Conservation (phyloP, 2,888 invertebrate genomes). For the Escarpia spicata region DNA sequence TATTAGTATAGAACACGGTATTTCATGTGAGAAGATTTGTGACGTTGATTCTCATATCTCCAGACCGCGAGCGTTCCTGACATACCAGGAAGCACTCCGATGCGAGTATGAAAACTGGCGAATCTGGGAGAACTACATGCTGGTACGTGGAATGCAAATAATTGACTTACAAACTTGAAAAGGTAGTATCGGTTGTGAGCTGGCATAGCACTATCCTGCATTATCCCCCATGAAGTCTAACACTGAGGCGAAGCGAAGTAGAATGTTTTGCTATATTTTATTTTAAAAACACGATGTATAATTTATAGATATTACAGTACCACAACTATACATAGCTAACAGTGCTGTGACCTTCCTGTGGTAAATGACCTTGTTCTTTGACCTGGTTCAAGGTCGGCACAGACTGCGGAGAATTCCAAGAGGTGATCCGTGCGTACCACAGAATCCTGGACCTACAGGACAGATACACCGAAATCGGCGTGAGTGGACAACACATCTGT, state of each 20-base stretch:
- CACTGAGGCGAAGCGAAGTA: neutral
- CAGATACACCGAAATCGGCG: constrained; percentile 38
- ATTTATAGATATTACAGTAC: too few relatives aligned
- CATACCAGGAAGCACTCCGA: constrained; percentile 87
- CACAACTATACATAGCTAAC: neutral
- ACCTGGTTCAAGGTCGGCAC: constrained; percentile 72
- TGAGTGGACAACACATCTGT: constrained; percentile 27
- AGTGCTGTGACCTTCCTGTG: neutral
- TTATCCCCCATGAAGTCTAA: too few relatives aligned
- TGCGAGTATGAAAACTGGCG: constrained; percentile 92
- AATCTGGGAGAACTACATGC: constrained; percentile 93
- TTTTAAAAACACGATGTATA: too few relatives aligned
- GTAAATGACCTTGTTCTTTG: constrained; percentile 63
- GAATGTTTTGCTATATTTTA: neutral
- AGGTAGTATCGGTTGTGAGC: neutral
- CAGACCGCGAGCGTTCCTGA: constrained; percentile 77
- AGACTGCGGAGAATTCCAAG: constrained; percentile 86
- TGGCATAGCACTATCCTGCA: too few relatives aligned
- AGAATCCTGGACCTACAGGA: constrained; percentile 83
- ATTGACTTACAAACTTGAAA: neutral
- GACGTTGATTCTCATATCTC: constrained; percentile 14
- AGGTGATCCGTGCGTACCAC: constrained; percentile 84
- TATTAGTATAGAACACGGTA: neutral
- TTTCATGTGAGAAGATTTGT: neutral
- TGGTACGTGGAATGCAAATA: constrained; percentile 61